Percentiles rank a stretch among this genome's conserved stretches.
These are phyloP conservation scores for Hiodon alosoides DNA, from an alignment of 2,113 vertebrate species.

Conservation along the genomic window DNA sequence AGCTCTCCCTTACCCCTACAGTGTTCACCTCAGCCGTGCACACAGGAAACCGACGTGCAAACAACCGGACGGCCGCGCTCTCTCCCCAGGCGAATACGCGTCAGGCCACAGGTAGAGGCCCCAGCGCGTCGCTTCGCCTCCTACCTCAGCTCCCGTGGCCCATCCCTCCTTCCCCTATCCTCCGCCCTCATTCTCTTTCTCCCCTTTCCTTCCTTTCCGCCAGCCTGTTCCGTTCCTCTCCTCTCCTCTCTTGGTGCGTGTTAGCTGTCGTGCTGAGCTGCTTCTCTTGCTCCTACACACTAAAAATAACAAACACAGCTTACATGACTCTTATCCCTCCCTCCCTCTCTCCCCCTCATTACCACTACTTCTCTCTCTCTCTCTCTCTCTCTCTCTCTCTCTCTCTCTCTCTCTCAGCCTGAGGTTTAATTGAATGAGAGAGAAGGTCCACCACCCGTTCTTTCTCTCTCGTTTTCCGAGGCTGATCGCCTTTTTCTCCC, in stretches of 20 bases:
- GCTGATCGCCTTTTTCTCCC: background rate
- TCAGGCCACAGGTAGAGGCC: no score
- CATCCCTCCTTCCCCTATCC: background rate
- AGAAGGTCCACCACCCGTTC: background rate
- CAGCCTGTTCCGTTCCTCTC: slow-evolving; percentile 9
- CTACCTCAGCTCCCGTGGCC: slow-evolving; percentile 6
- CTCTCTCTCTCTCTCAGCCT: background rate
- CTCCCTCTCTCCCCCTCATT: slow-evolving; percentile 23
- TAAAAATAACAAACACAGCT: slow-evolving; percentile 62
- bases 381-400: slow-evolving; percentile 13
- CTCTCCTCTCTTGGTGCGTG: background rate
- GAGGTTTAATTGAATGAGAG: slow-evolving; percentile 30
- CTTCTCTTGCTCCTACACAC: slow-evolving; percentile 38
- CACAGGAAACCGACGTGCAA: no score
- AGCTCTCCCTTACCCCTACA: no score
- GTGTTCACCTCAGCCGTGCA: no score
- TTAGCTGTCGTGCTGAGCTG: no score
- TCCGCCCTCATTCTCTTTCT: background rate
- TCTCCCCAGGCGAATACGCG: background rate
- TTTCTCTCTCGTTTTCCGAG: background rate
- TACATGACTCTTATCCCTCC: slow-evolving; percentile 47
- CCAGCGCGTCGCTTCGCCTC: background rate
- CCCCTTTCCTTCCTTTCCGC: slow-evolving; percentile 5
- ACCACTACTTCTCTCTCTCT: slow-evolving; percentile 25
- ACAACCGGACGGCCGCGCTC: no score